Percentiles rank a stretch among this genome's conserved stretches.
These are phyloP conservation scores for Musca vetustissima DNA, from an alignment of 1,140 invertebrate species.

Conservation along the genomic window DNA sequence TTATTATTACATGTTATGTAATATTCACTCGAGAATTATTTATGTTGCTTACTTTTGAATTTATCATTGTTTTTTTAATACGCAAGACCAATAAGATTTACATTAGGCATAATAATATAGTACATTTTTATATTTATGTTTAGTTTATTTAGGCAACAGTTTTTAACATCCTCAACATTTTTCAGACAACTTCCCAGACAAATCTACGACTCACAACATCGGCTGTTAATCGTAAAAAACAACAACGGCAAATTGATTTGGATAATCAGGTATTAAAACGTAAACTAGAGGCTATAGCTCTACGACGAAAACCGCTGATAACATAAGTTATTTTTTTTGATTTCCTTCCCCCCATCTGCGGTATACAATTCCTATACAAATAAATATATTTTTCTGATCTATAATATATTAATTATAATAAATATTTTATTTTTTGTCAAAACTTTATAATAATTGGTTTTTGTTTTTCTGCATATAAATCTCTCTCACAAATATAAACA, in stretches of 20 bases:
- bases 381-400: too few relatives aligned
- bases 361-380: too few relatives aligned
- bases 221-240: conserved; percentile 49
- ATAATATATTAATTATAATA: neutral
- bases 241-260: conserved; percentile 50
- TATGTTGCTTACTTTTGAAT: too few relatives aligned
- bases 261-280: conserved; percentile 51
- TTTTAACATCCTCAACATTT: neutral
- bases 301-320: conserved; percentile 25
- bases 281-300: conserved; percentile 48
- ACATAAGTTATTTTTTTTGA: neutral
- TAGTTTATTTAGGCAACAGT: too few relatives aligned
- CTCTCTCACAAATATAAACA: too few relatives aligned
- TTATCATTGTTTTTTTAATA: too few relatives aligned
- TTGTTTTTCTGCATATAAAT: neutral
- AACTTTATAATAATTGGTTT: conserved; percentile 11
- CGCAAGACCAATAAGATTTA: too few relatives aligned
- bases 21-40: too few relatives aligned
- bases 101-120: too few relatives aligned
- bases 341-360: neutral
- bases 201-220: conserved; percentile 40
- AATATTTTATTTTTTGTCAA: conserved; percentile 8
- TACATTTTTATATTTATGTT: too few relatives aligned
- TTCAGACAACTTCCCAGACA: conserved; percentile 18
- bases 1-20: neutral